These are phyloP conservation scores for Epinotia bilunana DNA, from an alignment of 2,888 invertebrate species.

Conservation along the genomic window DNA sequence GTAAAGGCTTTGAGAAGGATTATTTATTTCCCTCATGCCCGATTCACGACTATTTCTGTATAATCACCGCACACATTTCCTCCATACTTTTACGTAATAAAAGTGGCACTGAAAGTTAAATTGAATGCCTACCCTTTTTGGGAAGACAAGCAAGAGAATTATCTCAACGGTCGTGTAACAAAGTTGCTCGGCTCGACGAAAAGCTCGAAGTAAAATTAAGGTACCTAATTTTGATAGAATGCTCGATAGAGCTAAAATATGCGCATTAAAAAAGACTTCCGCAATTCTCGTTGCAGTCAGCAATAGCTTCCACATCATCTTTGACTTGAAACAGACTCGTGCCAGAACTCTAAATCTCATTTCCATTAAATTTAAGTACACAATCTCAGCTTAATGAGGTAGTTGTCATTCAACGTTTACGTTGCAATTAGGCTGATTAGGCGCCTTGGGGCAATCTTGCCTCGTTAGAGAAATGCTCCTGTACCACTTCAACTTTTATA, in stretches of 20 bases:
- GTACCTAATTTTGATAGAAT: no score
- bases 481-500: neutral
- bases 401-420: constrained; percentile 31
- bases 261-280: no score
- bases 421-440: constrained; percentile 28
- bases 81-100: no score
- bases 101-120: no score
- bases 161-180: no score
- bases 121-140: no score
- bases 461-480: neutral
- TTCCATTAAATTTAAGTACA: constrained; percentile 22
- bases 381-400: constrained; percentile 35
- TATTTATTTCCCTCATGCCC: constrained; percentile 2
- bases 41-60: neutral
- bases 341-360: constrained; percentile 7
- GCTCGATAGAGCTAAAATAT: no score
- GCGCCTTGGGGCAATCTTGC: neutral
- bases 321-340: neutral
- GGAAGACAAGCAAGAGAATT: no score
- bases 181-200: no score
- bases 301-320: neutral
- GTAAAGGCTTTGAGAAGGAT: constrained; percentile 7
- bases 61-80: no score
- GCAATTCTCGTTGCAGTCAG: no score
- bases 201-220: no score